These are phyloP conservation scores for Eulimnadia texana DNA, from an alignment of 1,140 invertebrate species.

Conservation along the genomic window DNA sequence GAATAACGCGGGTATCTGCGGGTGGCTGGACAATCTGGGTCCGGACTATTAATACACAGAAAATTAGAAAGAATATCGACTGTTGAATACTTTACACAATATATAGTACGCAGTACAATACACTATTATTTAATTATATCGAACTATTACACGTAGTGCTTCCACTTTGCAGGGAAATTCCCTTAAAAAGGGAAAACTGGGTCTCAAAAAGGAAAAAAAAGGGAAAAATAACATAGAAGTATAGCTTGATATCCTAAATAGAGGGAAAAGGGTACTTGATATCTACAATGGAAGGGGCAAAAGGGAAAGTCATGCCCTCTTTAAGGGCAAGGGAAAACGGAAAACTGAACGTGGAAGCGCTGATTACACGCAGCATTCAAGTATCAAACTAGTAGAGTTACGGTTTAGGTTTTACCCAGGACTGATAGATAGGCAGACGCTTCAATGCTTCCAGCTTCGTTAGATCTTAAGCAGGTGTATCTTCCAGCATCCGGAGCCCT, in stretches of 20 bases:
- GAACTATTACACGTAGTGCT: not conserved
- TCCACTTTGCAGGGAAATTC: no score
- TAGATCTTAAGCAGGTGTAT: slow-evolving; percentile 74
- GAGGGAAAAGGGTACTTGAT: no score
- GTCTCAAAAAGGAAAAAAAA: no score
- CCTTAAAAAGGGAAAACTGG: no score
- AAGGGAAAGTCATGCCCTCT: no score
- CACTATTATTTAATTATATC: not conserved
- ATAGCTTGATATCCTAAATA: no score
- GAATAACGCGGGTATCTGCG: slow-evolving; percentile 68
- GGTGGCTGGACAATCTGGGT: slow-evolving; percentile 87
- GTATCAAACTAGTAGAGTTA: not conserved
- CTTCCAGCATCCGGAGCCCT: slow-evolving; percentile 65
- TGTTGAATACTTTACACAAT: not conserved
- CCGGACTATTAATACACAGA: slow-evolving; percentile 44
- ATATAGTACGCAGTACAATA: slow-evolving; percentile 1
- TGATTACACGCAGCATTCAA: not conserved
- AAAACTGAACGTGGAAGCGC: not conserved
- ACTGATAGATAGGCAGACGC: slow-evolving; percentile 66
- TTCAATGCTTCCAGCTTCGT: slow-evolving; percentile 70
- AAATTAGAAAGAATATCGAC: slow-evolving; percentile 19
- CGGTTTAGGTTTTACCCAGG: slow-evolving; percentile 43
- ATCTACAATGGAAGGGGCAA: no score
- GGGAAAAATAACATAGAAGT: no score
- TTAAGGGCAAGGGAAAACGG: no score